Base-by-base conservation (phyloP, 1,140 invertebrate species). In the Piezodorus guildinii region DNA sequence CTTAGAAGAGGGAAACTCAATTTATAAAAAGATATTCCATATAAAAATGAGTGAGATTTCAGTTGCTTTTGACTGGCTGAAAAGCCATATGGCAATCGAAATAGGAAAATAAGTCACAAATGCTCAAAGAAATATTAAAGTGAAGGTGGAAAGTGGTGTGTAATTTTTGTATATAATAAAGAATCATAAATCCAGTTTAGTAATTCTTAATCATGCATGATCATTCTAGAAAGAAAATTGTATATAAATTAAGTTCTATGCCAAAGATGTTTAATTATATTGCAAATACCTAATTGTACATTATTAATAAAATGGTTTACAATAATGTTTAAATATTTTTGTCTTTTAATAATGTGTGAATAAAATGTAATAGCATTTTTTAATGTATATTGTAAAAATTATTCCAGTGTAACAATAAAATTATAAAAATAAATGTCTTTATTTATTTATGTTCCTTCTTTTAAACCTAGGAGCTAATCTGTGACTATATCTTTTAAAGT, bases 331-430 rank as follows among this genome's bases (percentile, higher is more conserved):
- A 65, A 54, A 51, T 65, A 65, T 65, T 65, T 65, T 65, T 65
- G 63, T 65, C 63, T 65, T 65, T 65, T 65, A 65, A 65, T 64
- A 62, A 62, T 62, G 60, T 62, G 60, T 49, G 46, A 45, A 64
- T 45, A 60, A 60, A 46, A 58, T 52, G 59, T 61, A 52, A 44
- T 64, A 56, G 63, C 39, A 65, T 65, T 65, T 65, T 65, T 65
- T 65, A 65, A 65, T 65, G 63, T 65, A 61, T 65, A 65, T 65
- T 65, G 63, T 65, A 61, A 49, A 65, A 65, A 65, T 65, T 49
- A 65, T 43, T 65, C 27, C 14, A 10, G 58, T 61, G 58, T 65
- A 60, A 60, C 23, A 65, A 49, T 39, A 39, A 39, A 60, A 60
- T 39, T 60, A 60, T 34, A 60, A 25, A 56, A 56, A 56, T 10